phyloP scores from a whole-genome alignment of 2,113 vertebrate species.

The Callocephalon fimbriatum region DNA sequence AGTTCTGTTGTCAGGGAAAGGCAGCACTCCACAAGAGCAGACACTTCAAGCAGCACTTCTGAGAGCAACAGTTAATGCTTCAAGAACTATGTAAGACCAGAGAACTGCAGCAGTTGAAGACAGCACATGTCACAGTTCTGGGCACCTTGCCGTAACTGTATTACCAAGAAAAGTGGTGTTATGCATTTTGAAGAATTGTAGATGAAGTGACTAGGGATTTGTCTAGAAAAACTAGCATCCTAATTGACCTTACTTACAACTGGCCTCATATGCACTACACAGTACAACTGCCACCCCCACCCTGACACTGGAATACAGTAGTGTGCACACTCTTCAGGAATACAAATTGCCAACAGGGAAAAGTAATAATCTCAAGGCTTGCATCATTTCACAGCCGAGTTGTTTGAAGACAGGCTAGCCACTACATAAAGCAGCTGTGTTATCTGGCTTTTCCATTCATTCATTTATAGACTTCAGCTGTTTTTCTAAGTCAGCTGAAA shows the following conservation, averaged over 20 bases:
- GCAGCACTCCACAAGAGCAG: background rate
- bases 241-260: conserved; percentile 30
- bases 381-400: conserved; percentile 73
- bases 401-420: conserved; percentile 64
- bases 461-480: conserved; percentile 27
- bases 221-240: background rate
- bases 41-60: background rate
- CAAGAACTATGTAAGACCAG: background rate
- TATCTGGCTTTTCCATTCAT: conserved; percentile 3
- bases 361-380: conserved; percentile 64
- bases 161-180: background rate
- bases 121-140: conserved; percentile 4
- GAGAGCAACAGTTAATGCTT: background rate
- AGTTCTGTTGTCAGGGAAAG: background rate
- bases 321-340: background rate
- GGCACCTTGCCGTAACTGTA: conserved; percentile 9
- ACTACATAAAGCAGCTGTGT: conserved; percentile 63
- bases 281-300: background rate
- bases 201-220: background rate
- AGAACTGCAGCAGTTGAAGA: conserved; percentile 3
- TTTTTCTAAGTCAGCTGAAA: conserved; percentile 9
- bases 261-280: background rate
- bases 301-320: background rate
- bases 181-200: background rate
- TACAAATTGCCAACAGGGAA: conserved; percentile 22